Percentiles rank a stretch among this genome's conserved stretches.
phyloP scores from a whole-genome alignment of 2,113 vertebrate genomes.

The Ptyas mucosa region DNA sequence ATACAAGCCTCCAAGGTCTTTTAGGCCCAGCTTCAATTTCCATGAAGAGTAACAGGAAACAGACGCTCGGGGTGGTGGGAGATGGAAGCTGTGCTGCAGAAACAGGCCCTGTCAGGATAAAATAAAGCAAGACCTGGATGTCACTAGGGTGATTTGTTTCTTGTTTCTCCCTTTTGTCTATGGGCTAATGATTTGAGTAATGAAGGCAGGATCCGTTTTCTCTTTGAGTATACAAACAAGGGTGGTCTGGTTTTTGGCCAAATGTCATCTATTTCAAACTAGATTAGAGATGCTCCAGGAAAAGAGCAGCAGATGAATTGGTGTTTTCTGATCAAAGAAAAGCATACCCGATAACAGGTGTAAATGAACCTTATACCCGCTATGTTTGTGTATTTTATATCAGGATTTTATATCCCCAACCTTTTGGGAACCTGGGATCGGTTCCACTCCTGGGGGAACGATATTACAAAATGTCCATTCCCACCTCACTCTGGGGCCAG shows the following conservation, averaged over 20 bases:
- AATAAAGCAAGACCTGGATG: conserved; percentile 62
- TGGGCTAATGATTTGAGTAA: conserved; percentile 61
- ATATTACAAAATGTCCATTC: too few species aligned
- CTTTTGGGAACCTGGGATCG: too few species aligned
- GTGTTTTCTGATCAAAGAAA: conserved; percentile 50
- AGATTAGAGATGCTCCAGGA: conserved; percentile 52
- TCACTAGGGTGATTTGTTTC: conserved; percentile 68
- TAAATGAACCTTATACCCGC: conserved; percentile 33
- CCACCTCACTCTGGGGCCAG: too few species aligned
- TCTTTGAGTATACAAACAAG: conserved; percentile 37
- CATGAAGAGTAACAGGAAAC: conserved; percentile 73
- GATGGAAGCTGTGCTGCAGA: conserved; percentile 35
- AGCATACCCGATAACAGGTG: conserved; percentile 54
- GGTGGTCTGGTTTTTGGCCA: conserved; percentile 53
- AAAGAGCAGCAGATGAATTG: conserved; percentile 58
- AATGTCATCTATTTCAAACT: conserved; percentile 54
- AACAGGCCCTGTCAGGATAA: conserved; percentile 70
- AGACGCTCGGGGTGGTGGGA: conserved; percentile 30
- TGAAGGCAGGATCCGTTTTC: conserved; percentile 62
- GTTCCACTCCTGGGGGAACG: too few species aligned
- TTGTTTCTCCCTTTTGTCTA: conserved; percentile 64
- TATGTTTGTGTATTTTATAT: neutral
- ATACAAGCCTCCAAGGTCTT: conserved; percentile 74
- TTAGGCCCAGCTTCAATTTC: conserved; percentile 71
- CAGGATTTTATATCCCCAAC: too few species aligned